Percentiles rank a stretch among this genome's conserved stretches.
phyloP scores from a whole-genome alignment of 2,113 vertebrate genomes.

The Macquaria australasica region DNA sequence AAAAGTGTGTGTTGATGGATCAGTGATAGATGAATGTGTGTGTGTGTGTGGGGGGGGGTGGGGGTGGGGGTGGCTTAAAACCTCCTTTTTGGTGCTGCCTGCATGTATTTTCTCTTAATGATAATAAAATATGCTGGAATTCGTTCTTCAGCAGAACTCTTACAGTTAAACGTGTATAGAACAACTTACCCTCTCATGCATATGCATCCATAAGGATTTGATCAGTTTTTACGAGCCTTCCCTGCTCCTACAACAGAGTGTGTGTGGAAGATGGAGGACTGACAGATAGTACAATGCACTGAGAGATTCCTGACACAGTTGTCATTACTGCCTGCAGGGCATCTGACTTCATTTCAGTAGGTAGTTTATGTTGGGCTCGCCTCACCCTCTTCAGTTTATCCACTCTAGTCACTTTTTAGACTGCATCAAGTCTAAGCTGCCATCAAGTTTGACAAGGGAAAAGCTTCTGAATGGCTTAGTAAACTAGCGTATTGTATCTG shows the following conservation, averaged over 20 bases:
- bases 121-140: background rate
- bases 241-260: background rate
- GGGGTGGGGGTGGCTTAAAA: no score
- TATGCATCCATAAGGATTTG: background rate
- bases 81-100: background rate
- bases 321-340: slow-evolving; percentile 64
- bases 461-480: background rate
- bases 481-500: slow-evolving; percentile 1
- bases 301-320: slow-evolving; percentile 59
- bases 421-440: background rate
- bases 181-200: background rate
- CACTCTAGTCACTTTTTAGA: background rate
- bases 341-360: slow-evolving; percentile 34
- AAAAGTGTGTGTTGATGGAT: slow-evolving; percentile 31
- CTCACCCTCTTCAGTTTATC: slow-evolving; percentile 5
- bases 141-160: background rate
- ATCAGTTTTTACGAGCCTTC: background rate
- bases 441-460: background rate
- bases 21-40: background rate
- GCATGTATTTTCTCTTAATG: background rate
- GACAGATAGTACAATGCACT: slow-evolving; percentile 25
- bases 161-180: background rate
- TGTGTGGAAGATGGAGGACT: background rate
- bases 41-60: no score
- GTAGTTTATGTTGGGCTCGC: slow-evolving; percentile 50